A percentile compares a stretch with the other conserved stretches of the same genome.
phyloP scores from a whole-genome alignment of 2,888 invertebrate genomes.

The Troides aeacus region DNA sequence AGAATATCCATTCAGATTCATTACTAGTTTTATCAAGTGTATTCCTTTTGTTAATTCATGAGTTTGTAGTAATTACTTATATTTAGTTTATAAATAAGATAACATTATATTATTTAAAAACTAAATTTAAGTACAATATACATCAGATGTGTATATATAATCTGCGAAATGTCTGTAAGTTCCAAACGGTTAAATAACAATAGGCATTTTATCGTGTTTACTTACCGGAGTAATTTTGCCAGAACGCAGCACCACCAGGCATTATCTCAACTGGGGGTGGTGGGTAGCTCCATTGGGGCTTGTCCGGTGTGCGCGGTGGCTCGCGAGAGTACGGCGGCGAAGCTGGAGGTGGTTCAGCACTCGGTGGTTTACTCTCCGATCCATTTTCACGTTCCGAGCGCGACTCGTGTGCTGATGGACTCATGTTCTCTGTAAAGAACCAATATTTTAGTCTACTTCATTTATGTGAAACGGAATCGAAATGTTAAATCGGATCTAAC shows the following conservation, averaged over 20 bases:
- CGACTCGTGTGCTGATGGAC: constrained; percentile 59
- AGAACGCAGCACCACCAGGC: constrained; percentile 91
- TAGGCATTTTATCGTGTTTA: not conserved
- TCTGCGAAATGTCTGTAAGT: no score
- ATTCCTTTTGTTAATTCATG: no score
- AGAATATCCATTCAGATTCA: not conserved
- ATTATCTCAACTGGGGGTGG: constrained; percentile 85
- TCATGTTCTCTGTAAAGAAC: constrained; percentile 60
- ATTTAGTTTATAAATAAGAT: no score
- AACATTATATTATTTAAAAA: no score
- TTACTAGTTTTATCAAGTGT: no score
- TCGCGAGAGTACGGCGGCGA: constrained; percentile 73
- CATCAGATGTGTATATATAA: no score
- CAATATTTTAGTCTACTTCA: constrained; percentile 8
- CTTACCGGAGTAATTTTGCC: constrained; percentile 95
- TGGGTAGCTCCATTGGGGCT: constrained; percentile 79
- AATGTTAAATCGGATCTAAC: not conserved
- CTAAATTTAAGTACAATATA: no score
- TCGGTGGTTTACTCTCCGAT: constrained; percentile 72
- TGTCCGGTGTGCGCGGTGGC: constrained; percentile 71
- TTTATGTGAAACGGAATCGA: not conserved
- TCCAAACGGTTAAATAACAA: no score
- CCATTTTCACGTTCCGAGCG: constrained; percentile 71
- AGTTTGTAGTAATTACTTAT: no score
- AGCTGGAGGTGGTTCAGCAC: constrained; percentile 66